A percentile compares a stretch with the other conserved stretches of the same genome.
Evolutionary conservation across 2,888 invertebrate species (phyloP).

Genomic region (Ellobium chinense): DNA sequence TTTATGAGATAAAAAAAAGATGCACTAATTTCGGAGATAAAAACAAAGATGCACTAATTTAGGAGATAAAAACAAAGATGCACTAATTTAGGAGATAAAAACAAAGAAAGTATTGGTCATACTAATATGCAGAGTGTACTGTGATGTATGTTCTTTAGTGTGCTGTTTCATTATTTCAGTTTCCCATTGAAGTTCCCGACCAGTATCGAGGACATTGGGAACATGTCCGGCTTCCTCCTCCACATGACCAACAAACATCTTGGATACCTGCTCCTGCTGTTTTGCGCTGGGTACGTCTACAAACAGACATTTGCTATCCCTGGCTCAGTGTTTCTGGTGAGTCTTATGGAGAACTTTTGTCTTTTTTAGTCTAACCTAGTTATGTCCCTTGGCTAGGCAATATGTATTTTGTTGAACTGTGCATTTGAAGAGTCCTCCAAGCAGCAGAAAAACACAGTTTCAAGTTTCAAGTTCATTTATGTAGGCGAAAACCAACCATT

Average conservation of each 20-base stretch:
- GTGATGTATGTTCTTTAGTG: neutral
- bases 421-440: too few relatives aligned
- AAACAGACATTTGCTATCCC: conserved; percentile 85
- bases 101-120: neutral
- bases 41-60: too few relatives aligned
- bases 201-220: conserved; percentile 79
- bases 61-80: too few relatives aligned
- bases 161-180: conserved; percentile 50
- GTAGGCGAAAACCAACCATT: too few relatives aligned
- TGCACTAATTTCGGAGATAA: too few relatives aligned
- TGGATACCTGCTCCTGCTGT: conserved; percentile 81
- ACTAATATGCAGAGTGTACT: neutral
- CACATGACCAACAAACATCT: conserved; percentile 80
- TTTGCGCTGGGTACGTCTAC: conserved; percentile 82
- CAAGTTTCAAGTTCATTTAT: too few relatives aligned
- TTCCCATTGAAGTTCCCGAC: conserved; percentile 79
- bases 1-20: too few relatives aligned
- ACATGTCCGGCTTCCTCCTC: conserved; percentile 77
- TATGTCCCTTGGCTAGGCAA: too few relatives aligned
- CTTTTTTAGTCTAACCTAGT: too few relatives aligned
- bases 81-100: neutral
- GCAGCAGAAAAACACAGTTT: too few relatives aligned
- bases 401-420: too few relatives aligned
- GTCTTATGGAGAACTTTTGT: too few relatives aligned
- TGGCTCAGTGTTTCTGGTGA: conserved; percentile 83